Base-by-base conservation (phyloP, 1,140 invertebrate species). In the Macrobrachium nipponense region DNA sequence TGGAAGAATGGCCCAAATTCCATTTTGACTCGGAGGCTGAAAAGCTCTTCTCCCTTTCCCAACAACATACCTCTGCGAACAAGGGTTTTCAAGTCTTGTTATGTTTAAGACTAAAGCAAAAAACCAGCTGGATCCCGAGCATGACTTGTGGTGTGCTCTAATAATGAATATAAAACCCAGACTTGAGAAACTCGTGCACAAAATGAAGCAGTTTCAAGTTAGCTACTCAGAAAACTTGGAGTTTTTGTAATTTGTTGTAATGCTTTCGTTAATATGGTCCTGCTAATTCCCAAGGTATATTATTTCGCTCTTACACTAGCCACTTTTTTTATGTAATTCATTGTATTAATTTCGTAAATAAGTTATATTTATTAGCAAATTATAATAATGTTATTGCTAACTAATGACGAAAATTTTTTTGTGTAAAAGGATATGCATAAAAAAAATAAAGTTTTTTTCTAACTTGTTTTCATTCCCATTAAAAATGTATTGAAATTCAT, bases 91-190 rank as follows among this genome's bases (percentile, higher is more conserved):
- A 62, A 59, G 58, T 82, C 70, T 75, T 75, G 81, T 82, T 23
- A 82, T 60, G 70, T 75, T 82, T 15, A 76, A 62, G 44, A 84
- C 61, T 77, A 58, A 58, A 84, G 43, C 73, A 78, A 78, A 61
- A n/a, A 66, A 78, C 60, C 51, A 43, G 20, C 59, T 77, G 60
- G 82, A 84, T 78, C 73, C 75, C 43, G 60, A 77, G 62, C 82
- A 59, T 78, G 82, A 78, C 18, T 78, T 84, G 73, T 73, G 51
- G 6, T 84, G 60, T 84, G 75, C 82, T n/a, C n/a, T n/a, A n/a
- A n/a, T n/a, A n/a, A n/a, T n/a, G n/a, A 78, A 68, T 51, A 84
- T 78, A 66, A 77, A 66, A 23, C 60, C 61, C 18, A 78, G 27
- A 4, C n/a, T 78, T 5, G 82, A 77, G 27, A 27, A 84, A 20